Evolutionary conservation across 2,888 invertebrate genomes (phyloP).

Genomic region (Leptopilina syphax): DNA sequence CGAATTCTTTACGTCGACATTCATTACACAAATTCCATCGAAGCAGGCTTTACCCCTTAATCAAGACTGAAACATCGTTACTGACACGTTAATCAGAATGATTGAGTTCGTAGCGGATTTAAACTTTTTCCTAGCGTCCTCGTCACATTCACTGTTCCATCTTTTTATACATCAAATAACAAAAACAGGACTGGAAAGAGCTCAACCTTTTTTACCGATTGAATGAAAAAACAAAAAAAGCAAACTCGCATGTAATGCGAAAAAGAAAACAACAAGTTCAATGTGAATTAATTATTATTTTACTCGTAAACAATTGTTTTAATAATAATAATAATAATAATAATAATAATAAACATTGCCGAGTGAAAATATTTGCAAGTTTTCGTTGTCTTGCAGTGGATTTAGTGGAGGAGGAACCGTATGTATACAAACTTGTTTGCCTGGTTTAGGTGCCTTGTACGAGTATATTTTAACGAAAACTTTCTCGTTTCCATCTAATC

Average conservation of each 20-base stretch:
- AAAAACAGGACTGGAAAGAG: background rate
- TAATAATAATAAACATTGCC: too few species aligned
- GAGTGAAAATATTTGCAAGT: background rate
- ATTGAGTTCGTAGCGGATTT: conserved; percentile 50
- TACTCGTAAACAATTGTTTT: too few species aligned
- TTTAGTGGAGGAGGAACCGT: background rate
- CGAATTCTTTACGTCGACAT: conserved; percentile 36
- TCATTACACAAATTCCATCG: conserved; percentile 41
- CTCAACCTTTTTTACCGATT: background rate
- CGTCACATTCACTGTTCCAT: background rate
- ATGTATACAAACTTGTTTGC: background rate
- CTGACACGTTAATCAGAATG: conserved; percentile 52
- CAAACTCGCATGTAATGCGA: background rate
- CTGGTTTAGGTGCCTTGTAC: background rate
- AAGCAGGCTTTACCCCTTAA: conserved; percentile 41
- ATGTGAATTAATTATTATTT: background rate
- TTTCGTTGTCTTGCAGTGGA: background rate
- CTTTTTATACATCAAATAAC: conserved; percentile 15
- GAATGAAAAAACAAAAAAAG: background rate
- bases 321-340: too few species aligned
- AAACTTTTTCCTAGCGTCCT: conserved; percentile 44
- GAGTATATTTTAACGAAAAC: background rate
- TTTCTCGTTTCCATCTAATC: background rate
- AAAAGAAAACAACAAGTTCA: background rate
- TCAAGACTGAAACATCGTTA: conserved; percentile 48